A percentile compares a stretch with the other conserved stretches of the same genome.
Evolutionary conservation across 1,140 invertebrate species (phyloP).

Genomic region (Dinothrombium tinctorium): DNA sequence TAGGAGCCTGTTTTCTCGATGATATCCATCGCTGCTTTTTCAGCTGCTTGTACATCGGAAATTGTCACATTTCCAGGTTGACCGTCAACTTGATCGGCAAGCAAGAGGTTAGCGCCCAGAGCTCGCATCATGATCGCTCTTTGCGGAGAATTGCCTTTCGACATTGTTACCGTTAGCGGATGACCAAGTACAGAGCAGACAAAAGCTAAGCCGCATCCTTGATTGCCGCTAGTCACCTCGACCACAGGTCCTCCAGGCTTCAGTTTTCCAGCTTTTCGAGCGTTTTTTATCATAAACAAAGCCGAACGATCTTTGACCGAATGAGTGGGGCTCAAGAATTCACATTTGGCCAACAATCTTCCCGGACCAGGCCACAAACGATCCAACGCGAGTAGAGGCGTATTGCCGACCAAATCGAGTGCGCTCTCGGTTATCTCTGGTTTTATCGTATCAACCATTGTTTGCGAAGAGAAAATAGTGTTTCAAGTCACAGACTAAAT

Average conservation of each 20-base stretch:
- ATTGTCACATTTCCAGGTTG: slow-evolving; percentile 10
- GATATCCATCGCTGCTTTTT: slow-evolving; percentile 1
- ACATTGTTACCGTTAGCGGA: slow-evolving; percentile 9
- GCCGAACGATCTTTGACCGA: slow-evolving; percentile 10
- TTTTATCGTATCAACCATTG: too few species aligned
- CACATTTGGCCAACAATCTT: slow-evolving; percentile 11
- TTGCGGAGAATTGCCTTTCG: slow-evolving; percentile 10
- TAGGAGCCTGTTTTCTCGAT: background rate
- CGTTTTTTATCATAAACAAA: slow-evolving; percentile 7
- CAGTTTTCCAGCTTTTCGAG: slow-evolving; percentile 4
- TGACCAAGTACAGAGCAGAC: slow-evolving; percentile 6
- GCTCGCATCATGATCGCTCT: slow-evolving; percentile 7
- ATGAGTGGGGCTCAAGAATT: slow-evolving; percentile 8
- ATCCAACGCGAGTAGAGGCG: slow-evolving; percentile 10
- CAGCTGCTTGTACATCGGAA: slow-evolving; percentile 6
- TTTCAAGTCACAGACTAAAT: too few species aligned
- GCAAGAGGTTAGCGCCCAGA: slow-evolving; percentile 4
- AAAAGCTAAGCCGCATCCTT: slow-evolving; percentile 11
- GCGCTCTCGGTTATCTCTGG: background rate
- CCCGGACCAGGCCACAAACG: slow-evolving; percentile 11
- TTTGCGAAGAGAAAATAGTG: too few species aligned
- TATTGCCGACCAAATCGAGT: slow-evolving; percentile 8
- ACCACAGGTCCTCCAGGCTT: slow-evolving; percentile 3
- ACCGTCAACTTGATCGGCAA: slow-evolving; percentile 6
- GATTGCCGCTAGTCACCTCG: slow-evolving; percentile 11